Evolutionary conservation across 2,888 invertebrate genomes (phyloP), one percentile per base, ranked within the genome.

Genomic region (Unio pictorum): DNA sequence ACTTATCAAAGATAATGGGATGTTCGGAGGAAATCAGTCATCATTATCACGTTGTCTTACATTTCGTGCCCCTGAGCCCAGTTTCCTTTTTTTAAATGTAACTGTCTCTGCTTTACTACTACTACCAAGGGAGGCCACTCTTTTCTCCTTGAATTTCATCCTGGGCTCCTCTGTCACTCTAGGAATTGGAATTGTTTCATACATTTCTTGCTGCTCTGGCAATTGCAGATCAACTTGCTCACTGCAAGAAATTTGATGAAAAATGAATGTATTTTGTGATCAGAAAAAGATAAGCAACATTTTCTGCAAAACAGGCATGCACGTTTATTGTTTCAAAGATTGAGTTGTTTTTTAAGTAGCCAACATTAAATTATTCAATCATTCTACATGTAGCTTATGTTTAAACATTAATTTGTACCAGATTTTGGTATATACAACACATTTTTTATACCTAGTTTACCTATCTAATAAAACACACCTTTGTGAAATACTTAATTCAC

Each of bases 61-160:
- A 75, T 85, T 85, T 58, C 82, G 69, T 20, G 84, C 82, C 34
- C 83, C 82, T n/a, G 80, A 72, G 17, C 77, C 81, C 64, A 87
- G 72, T 78, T 87, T 87, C 71, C 87, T 72, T 70, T 86, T 87
- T 69, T 87, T 87, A 71, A 87, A 87, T 17, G 81, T 80, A 23
- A 85, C 84, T 62, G 74, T 72, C 68, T 73, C 72, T 74, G 75
- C 75, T 62, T 80, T 77, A 23, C 70, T 72, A 17, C 72, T 67
- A 17, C 73, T 67, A 17, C 82, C 81, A 55, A 87, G 71, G 17
- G 84, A 82, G 34, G 80, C 81, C 17, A 87, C 82, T 69, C 72
- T 77, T 72, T 87, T 87, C 71, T 88, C 87, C 67, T 83, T 84
- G 67, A 88, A 85, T 73, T 81, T 79, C 28, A 80, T 64, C 63